phyloP scores from a whole-genome alignment of 2,888 invertebrate species.

The Nemotelus pantherinus region DNA sequence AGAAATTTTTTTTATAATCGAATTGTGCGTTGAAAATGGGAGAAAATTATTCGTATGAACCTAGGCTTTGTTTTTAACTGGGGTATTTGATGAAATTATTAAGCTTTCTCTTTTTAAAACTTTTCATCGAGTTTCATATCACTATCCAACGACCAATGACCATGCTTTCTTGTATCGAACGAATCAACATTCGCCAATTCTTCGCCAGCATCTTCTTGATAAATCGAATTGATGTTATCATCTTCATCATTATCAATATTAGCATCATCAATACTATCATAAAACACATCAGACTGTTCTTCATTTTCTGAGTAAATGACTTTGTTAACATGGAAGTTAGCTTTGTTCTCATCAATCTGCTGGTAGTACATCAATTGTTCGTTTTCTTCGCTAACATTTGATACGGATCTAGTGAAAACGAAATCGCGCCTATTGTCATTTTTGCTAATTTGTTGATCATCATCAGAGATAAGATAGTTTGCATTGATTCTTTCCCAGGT shows the following conservation, averaged over 20 bases:
- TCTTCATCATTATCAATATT: conserved; percentile 41
- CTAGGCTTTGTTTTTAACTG: no score
- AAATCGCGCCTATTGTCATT: not conserved
- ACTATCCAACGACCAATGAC: conserved; percentile 51
- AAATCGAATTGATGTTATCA: conserved; percentile 43
- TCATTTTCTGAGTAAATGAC: conserved; percentile 47
- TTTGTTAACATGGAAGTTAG: conserved; percentile 52
- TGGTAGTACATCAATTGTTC: conserved; percentile 49
- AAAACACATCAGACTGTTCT: conserved; percentile 49
- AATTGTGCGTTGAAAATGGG: no score
- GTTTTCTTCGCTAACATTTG: conserved; percentile 50
- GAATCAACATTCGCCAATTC: conserved; percentile 52
- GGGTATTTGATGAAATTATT: no score
- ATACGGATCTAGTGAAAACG: conserved; percentile 39
- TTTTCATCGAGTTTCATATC: not conserved
- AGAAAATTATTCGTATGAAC: no score
- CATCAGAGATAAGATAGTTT: not conserved
- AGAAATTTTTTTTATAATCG: no score
- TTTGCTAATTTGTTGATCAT: not conserved
- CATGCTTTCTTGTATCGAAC: conserved; percentile 48
- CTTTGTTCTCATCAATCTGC: conserved; percentile 46
- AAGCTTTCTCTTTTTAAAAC: no score
- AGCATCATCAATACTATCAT: conserved; percentile 53
- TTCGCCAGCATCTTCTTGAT: conserved; percentile 51
- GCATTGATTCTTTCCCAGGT: conserved; percentile 53